Base-by-base conservation (phyloP, 1,140 invertebrate genomes). In the Ceratosolen solmsi region DNA sequence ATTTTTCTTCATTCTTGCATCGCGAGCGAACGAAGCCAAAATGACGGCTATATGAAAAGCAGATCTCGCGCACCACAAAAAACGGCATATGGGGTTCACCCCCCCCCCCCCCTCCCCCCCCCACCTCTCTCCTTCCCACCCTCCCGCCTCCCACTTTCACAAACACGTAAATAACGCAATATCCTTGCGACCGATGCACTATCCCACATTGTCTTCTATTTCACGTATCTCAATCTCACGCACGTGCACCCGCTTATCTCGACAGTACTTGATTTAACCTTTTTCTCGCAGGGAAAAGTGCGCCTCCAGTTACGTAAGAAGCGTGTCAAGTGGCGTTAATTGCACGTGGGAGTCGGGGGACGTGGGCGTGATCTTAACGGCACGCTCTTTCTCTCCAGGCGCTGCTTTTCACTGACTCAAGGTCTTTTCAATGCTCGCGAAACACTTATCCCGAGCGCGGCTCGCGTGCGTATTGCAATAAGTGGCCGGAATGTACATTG, bases 1-100 rank as follows among this genome's bases (percentile, higher is more conserved):
- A 78, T 82, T 73, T 41, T 63, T 58, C 60, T 73, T 71, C 56
- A 60, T 63, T 79, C 51, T 74, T 79, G 27, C 36, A 27, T 56
- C 68, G 49, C 22, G 49, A 17, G 38, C 65, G 36, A 63, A 49
- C 46, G 49, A 63, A 70, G 63, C 15, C 22, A 15, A 58, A 60
- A 46, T 56, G 41, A 46, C 41, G 27, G 30, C 3, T 74, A 38
- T 54, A 63, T 7, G 41, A 30, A 49, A 49, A 41, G 25, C 46
- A 68, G 51, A 41, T 30, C 41, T 36, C 72, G 11, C 30, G 51
- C 51, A 20, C 5, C 38, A 51, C 41, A 77, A 70, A 30, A 77
- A 77, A 82, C 22, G 56, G 56, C 38, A 73, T 73, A 65, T 82
- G 70, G 27, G 56, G 72, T 63, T 78, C 63, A n/a, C 3, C 13